Evolutionary conservation across 2,113 vertebrate genomes (phyloP), one percentile per base, ranked within the genome.

Genomic region (Plectropomus leopardus): DNA sequence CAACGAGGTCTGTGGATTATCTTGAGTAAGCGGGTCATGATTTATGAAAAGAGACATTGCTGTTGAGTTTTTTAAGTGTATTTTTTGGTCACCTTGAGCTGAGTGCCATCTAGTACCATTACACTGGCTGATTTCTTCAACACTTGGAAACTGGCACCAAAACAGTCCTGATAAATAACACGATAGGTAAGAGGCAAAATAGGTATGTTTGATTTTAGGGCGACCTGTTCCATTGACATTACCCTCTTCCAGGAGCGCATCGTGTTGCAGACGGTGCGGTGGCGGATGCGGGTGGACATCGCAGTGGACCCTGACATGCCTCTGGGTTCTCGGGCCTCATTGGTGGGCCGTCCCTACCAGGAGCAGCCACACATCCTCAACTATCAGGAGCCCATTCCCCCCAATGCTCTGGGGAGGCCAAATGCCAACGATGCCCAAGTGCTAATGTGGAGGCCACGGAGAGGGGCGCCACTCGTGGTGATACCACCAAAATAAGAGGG

Each of bases 391-490:
- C 97, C 97, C 88, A 98, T 99, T 73, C 98, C 98, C n/a, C 95
- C 96, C 30, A 99, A 99, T 0, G 97, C 98, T 76, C 95, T 99
- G 85, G 97, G 97, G 88, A 97, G 98, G 81, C 98, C 98, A 42
- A 99, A 99, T 0, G 98, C 98, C 94, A 99, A 99, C 1, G 98
- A 99, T 7, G 98, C 98, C 93, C 98, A 99, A 90, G 98, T 99
- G 88, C 96, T 99, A 75, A 99, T 99, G 98, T 99, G 98, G 98
- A 96, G 98, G 81, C 98, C 98, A 45, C 96, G 96, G 88, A 94
- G 97, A 90, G 98, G 98, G 26, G 94, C 95, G 1, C 97, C 98
- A 1, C 95, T 99, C 14, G 96, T 99, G 0, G 98, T 99, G 73
- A 99, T 99, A 90, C 98, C 98, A 55, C 96, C 98, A 57, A 99